Evolutionary conservation across 2,113 vertebrate species (phyloP).

Genomic region (Promerops cafer): DNA sequence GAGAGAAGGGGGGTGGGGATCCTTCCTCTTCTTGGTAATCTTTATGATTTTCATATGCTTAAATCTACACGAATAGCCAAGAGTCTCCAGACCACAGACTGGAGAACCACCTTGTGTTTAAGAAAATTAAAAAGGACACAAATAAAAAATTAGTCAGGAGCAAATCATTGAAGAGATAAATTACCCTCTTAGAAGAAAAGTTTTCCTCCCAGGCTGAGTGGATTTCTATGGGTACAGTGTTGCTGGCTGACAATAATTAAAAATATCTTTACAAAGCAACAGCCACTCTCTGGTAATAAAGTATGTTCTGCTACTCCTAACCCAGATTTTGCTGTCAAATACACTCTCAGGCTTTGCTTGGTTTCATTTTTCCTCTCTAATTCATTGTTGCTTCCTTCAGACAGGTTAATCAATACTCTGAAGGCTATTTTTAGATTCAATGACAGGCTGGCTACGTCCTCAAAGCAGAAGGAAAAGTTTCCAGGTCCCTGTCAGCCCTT

Average conservation of each 20-base stretch:
- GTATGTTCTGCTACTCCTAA: not conserved
- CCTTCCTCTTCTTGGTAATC: not conserved
- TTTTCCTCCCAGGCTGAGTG: not conserved
- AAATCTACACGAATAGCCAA: not conserved
- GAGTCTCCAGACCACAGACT: not conserved
- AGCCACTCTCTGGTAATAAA: not conserved
- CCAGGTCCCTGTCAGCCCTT: not conserved
- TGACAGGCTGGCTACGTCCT: not conserved
- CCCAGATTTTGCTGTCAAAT: not conserved
- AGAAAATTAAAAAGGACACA: not conserved
- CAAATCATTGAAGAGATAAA: not conserved
- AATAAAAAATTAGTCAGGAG: not conserved
- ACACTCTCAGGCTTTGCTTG: not conserved
- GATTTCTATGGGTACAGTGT: not conserved
- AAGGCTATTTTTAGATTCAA: not conserved
- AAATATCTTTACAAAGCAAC: not conserved
- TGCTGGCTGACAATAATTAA: not conserved
- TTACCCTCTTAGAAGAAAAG: not conserved
- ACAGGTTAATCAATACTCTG: not conserved
- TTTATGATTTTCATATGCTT: not conserved
- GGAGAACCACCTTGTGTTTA: not conserved
- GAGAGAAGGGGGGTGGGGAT: not conserved
- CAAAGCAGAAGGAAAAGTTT: not conserved
- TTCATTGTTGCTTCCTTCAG: slow-evolving; percentile 4
- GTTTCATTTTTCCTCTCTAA: not conserved